These are phyloP conservation scores for Drosophila cognata DNA, from an alignment of 2,888 invertebrate genomes.

Conservation along the genomic window DNA sequence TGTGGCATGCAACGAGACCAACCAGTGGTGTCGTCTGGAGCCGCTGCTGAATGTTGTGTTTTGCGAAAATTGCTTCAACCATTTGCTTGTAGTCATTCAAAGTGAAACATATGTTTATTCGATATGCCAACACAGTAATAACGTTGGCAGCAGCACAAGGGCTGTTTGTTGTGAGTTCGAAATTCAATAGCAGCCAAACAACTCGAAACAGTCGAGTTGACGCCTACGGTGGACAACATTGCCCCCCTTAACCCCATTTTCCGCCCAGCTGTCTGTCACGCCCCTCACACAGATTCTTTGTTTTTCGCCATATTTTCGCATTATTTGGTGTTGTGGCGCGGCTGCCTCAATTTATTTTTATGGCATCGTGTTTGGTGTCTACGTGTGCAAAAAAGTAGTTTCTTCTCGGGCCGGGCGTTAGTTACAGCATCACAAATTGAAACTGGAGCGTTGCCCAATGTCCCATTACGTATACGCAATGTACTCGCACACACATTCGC, in stretches of 20 bases:
- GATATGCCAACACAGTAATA: conserved; percentile 17
- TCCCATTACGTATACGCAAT: conserved; percentile 65
- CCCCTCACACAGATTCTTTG: conserved; percentile 14
- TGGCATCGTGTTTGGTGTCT: conserved; percentile 68
- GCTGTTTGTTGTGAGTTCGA: conserved; percentile 3
- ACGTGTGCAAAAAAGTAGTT: conserved; percentile 49
- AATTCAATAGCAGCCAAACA: conserved; percentile 51
- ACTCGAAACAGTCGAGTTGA: conserved; percentile 41
- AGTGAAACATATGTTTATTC: conserved; percentile 72
- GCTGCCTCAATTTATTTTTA: conserved; percentile 75
- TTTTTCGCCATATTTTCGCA: conserved; percentile 23
- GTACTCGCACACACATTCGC: conserved; percentile 14
- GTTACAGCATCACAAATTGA: conserved; percentile 67
- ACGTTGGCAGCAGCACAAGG: conserved; percentile 10
- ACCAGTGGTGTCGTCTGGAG: not conserved
- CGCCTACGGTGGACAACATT: conserved; percentile 5
- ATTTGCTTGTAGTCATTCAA: conserved; percentile 73
- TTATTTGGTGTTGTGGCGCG: conserved; percentile 39
- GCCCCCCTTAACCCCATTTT: not conserved
- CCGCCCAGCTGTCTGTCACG: conserved; percentile 3
- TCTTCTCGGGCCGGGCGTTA: conserved; percentile 44
- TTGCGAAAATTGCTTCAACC: conserved; percentile 73
- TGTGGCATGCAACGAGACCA: not conserved
- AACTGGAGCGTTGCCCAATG: conserved; percentile 63
- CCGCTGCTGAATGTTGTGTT: conserved; percentile 59